phyloP scores from a whole-genome alignment of 2,797 vertebrate genomes.

The Octomys mimax region DNA sequence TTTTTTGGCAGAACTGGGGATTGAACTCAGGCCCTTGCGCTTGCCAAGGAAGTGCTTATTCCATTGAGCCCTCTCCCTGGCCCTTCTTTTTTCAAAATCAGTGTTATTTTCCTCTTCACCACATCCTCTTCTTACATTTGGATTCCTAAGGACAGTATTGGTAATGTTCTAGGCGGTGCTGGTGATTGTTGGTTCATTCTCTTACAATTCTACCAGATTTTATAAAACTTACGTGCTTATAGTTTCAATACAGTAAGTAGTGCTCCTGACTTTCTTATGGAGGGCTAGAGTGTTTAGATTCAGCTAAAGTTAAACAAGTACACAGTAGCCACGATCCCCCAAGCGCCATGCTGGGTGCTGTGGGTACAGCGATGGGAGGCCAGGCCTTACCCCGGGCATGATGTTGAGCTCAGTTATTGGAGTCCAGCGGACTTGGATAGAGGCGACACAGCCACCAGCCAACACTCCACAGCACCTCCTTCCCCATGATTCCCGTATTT shows the following conservation, averaged over 20 bases:
- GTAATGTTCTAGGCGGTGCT: not conserved
- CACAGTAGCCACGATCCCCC: accelerated
- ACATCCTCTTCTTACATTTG: conserved; percentile 27
- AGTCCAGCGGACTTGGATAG: not conserved
- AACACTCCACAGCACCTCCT: not conserved
- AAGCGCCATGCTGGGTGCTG: not conserved
- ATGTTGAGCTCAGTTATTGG: not conserved
- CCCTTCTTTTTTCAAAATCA: conserved; percentile 38
- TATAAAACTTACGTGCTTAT: not conserved
- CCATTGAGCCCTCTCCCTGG: too few species aligned
- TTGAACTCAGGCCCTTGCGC: too few species aligned
- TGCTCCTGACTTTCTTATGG: not conserved
- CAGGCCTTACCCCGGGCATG: not conserved
- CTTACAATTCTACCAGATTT: conserved; percentile 17
- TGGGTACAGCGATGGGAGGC: not conserved
- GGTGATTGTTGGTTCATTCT: conserved; percentile 3
- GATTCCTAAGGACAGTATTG: not conserved
- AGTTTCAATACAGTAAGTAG: not conserved
- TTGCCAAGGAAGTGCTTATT: too few species aligned
- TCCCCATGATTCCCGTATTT: not conserved
- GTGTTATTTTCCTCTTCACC: not conserved
- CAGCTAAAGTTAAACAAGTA: not conserved
- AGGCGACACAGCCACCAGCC: not conserved
- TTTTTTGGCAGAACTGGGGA: too few species aligned
- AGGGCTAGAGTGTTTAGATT: not conserved